Evolutionary conservation across 2,888 invertebrate species (phyloP), one percentile per base, ranked within the genome.

Genomic region (Drosophila rellima): DNA sequence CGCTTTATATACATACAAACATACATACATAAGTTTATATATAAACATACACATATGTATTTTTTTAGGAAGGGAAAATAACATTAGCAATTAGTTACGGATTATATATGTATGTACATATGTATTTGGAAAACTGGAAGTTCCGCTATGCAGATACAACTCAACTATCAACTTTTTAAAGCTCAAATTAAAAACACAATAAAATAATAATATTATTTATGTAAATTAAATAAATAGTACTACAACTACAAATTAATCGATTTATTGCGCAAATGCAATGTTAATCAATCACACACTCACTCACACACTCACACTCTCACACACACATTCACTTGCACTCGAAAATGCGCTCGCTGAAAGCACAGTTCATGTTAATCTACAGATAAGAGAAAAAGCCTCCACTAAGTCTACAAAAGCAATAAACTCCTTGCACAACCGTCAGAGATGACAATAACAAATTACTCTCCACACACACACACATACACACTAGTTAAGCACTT

Each of bases 71-170:
- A 50, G 62, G 78, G 75, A 70, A 79, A 84, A 87, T 81, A 78
- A 65, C 67, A 75, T 81, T 87, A 84, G 62, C 82, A 82, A 87
- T 84, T 87, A 82, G 79, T 76, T 70, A 82, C 61, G 57, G 31
- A 48, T 17, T 26, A 69, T 50, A 51, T 15, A 45, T 5, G 11
- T 33, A 5, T n/a, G 13, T 33, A 13, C 3, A 6, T 35, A 2
- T 7, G 13, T n/a, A 35, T 35, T 13, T 33, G 7, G n/a, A 51
- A 74, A 74, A 74, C 70, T 70, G 68, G 74, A 74, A 72, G 39
- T 57, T 52, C 40, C 18, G 23, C 31, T 55, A 50, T 44, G 29
- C 39, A 52, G 18, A 40, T 44, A 10, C n/a, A 42, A 6, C 20
- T 40, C 1, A 40, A 18, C n/a, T 15, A 40, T 10, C 39, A 11